Evolutionary conservation across 2,888 invertebrate species (phyloP).

Genomic region (Auanema freiburgensis): DNA sequence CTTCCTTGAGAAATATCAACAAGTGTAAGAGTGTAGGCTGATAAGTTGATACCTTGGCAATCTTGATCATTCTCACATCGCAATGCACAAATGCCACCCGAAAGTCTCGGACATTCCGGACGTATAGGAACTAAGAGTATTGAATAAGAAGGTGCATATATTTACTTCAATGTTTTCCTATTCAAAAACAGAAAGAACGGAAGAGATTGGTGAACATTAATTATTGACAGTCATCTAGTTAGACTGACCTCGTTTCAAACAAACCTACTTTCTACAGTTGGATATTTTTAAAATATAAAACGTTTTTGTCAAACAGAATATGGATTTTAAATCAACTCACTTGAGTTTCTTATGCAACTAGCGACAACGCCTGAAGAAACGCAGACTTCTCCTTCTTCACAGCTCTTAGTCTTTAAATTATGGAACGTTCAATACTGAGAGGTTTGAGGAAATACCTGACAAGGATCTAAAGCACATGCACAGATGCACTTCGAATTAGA

Average conservation of each 20-base stretch:
- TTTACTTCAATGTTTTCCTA: background rate
- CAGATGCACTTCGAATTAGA: constrained; percentile 28
- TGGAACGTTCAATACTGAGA: background rate
- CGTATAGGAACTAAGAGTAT: background rate
- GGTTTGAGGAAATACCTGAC: constrained; percentile 33
- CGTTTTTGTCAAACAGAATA: no score
- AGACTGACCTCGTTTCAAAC: background rate
- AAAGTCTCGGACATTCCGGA: constrained; percentile 48
- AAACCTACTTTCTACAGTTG: background rate
- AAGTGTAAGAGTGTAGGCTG: background rate
- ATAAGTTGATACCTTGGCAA: constrained; percentile 29
- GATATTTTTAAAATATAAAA: background rate
- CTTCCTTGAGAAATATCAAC: constrained; percentile 8
- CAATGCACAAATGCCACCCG: constrained; percentile 52
- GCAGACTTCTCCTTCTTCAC: constrained; percentile 44
- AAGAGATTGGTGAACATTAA: background rate
- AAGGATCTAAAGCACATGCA: constrained; percentile 51
- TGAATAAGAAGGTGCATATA: background rate
- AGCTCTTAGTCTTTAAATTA: constrained; percentile 38
- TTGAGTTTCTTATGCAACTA: constrained; percentile 29
- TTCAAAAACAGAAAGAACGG: background rate
- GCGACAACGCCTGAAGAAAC: constrained; percentile 35
- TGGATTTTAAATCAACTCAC: background rate
- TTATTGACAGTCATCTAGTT: background rate
- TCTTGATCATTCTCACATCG: constrained; percentile 52